Evolutionary conservation across 1,140 invertebrate species (phyloP).

Genomic region (Pseudomyrmex pallidus): DNA sequence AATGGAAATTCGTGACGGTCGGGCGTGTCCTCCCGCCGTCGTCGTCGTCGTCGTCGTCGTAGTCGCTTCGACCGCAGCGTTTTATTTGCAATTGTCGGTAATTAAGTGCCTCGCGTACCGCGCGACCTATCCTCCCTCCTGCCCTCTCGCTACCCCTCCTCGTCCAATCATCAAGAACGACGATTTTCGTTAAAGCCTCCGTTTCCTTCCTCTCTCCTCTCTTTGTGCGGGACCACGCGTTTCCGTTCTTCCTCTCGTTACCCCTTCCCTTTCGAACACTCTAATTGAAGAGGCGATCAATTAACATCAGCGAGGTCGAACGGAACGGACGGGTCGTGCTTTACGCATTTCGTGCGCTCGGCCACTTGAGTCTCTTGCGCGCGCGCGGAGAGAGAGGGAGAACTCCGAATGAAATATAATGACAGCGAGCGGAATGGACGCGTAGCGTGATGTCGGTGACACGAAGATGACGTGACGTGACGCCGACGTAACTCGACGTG

Average conservation of each 20-base stretch:
- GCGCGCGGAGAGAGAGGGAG: neutral
- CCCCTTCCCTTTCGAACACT: conserved; percentile 30
- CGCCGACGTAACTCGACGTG: conserved; percentile 28
- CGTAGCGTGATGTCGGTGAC: conserved; percentile 34
- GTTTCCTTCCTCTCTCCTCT: conserved; percentile 2
- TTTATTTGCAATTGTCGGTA: conserved; percentile 74
- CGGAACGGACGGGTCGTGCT: conserved; percentile 49
- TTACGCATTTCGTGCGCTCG: conserved; percentile 55
- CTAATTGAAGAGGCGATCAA: conserved; percentile 68
- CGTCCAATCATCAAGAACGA: conserved; percentile 49
- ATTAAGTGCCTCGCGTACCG: conserved; percentile 62
- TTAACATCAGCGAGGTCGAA: conserved; percentile 59
- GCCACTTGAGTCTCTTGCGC: conserved; percentile 9
- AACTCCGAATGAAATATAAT: conserved; percentile 29
- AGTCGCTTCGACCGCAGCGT: conserved; percentile 44
- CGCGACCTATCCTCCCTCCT: too few species aligned
- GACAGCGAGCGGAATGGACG: conserved; percentile 25
- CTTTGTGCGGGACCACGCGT: neutral
- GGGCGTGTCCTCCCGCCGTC: neutral
- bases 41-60: conserved; percentile 1
- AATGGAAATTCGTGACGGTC: conserved; percentile 63
- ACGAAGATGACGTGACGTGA: conserved; percentile 58
- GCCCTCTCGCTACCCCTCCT: neutral
- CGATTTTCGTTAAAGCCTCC: conserved; percentile 57
- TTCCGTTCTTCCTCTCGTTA: neutral